A percentile compares a stretch with the other conserved stretches of the same genome.
Conservation (phyloP, 2,888 invertebrate species). For the Tetragonisca angustula region DNA sequence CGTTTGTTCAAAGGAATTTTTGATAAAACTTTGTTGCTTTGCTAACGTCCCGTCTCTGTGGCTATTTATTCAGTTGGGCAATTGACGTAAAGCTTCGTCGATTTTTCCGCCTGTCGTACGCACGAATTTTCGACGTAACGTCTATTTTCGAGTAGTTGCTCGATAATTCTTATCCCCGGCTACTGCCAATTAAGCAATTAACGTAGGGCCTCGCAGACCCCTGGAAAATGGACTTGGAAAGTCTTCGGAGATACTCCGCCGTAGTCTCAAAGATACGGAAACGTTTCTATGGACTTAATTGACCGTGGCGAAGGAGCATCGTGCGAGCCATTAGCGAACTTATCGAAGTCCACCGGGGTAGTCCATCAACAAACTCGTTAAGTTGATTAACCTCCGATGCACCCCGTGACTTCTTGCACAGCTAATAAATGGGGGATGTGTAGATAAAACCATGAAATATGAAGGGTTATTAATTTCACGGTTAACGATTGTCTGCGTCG, state of each 20-base stretch:
- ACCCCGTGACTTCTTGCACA: slow-evolving; percentile 60
- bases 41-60: too few relatives aligned
- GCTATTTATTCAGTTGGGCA: too few relatives aligned
- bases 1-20: too few relatives aligned
- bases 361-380: slow-evolving; percentile 64
- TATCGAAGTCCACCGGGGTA: slow-evolving; percentile 59
- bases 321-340: slow-evolving; percentile 61
- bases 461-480: slow-evolving; percentile 57
- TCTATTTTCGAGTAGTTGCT: not conserved
- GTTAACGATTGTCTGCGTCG: slow-evolving; percentile 49
- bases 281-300: slow-evolving; percentile 63
- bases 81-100: not conserved
- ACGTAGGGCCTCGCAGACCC: slow-evolving; percentile 5
- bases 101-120: not conserved
- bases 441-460: slow-evolving; percentile 64
- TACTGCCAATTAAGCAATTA: slow-evolving; percentile 58
- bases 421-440: slow-evolving; percentile 57
- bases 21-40: too few relatives aligned
- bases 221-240: slow-evolving; percentile 19
- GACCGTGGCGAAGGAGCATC: slow-evolving; percentile 57
- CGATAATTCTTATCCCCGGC: slow-evolving; percentile 44
- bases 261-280: slow-evolving; percentile 54
- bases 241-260: slow-evolving; percentile 20
- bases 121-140: not conserved
- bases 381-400: slow-evolving; percentile 64